These are phyloP conservation scores for Volucella bombylans DNA, from an alignment of 2,888 invertebrate genomes.

Conservation along the genomic window DNA sequence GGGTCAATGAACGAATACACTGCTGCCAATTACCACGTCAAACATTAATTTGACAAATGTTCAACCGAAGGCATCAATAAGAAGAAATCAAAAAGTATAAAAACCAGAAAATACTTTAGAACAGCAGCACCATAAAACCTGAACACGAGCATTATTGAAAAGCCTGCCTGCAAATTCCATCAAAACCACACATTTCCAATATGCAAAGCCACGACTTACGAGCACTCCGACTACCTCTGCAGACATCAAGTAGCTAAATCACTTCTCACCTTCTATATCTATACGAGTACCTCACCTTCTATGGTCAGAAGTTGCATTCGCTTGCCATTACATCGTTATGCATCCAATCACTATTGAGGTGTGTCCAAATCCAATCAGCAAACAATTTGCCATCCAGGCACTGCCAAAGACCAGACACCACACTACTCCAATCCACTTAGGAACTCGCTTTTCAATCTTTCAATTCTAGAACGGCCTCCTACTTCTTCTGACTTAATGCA, in stretches of 20 bases:
- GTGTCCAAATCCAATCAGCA: conserved; percentile 66
- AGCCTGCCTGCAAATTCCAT: too few relatives aligned
- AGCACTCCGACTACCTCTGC: neutral
- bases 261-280: neutral
- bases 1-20: too few relatives aligned
- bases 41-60: too few relatives aligned
- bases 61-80: too few relatives aligned
- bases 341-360: conserved; percentile 57
- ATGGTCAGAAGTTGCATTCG: conserved; percentile 45
- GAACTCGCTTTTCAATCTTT: conserved; percentile 32
- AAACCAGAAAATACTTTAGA: too few relatives aligned
- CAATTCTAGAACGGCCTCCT: conserved; percentile 59
- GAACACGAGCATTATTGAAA: too few relatives aligned
- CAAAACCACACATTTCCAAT: conserved; percentile 4
- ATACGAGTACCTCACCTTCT: conserved; percentile 37
- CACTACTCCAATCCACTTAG: conserved; percentile 38
- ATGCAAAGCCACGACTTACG: conserved; percentile 1
- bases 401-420: neutral
- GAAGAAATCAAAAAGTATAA: too few relatives aligned
- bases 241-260: conserved; percentile 25
- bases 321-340: conserved; percentile 53
- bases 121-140: too few relatives aligned
- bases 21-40: too few relatives aligned
- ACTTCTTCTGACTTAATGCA: conserved; percentile 67
- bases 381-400: conserved; percentile 59